phyloP scores from a whole-genome alignment of 2,113 vertebrate genomes.

The Nesoenas mayeri region DNA sequence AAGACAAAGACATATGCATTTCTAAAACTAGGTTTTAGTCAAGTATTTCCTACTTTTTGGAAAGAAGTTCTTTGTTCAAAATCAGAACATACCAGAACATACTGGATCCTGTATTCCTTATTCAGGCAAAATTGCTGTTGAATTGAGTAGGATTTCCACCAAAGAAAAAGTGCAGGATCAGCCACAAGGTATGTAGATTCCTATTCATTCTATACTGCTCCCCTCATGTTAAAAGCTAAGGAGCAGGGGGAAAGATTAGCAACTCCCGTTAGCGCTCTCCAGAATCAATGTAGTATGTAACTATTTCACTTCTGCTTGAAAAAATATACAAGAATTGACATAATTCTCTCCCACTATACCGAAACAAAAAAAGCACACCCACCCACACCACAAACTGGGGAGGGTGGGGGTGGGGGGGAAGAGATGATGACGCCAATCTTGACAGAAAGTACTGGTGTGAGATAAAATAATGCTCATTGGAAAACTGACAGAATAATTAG shows the following conservation, averaged over 20 bases:
- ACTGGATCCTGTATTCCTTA: not conserved
- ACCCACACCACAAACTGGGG: not conserved
- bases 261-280: constrained; percentile 54
- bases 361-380: constrained; percentile 26
- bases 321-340: constrained; percentile 29
- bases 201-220: constrained; percentile 59
- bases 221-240: constrained; percentile 57
- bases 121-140: constrained; percentile 2
- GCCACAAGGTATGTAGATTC: constrained; percentile 29
- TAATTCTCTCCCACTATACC: not conserved
- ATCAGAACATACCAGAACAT: constrained; percentile 50
- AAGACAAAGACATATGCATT: constrained; percentile 21
- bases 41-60: constrained; percentile 66
- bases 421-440: constrained; percentile 43
- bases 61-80: constrained; percentile 67
- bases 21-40: constrained; percentile 73
- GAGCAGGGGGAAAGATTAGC: constrained; percentile 40
- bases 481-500: constrained; percentile 62
- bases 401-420: not conserved
- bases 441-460: constrained; percentile 56
- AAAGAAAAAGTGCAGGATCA: not conserved
- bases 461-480: constrained; percentile 55
- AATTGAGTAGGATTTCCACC: not conserved
- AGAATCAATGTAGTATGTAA: constrained; percentile 49
- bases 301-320: constrained; percentile 53